Conservation (phyloP, 2,113 vertebrate genomes). For the Gobius niger region DNA sequence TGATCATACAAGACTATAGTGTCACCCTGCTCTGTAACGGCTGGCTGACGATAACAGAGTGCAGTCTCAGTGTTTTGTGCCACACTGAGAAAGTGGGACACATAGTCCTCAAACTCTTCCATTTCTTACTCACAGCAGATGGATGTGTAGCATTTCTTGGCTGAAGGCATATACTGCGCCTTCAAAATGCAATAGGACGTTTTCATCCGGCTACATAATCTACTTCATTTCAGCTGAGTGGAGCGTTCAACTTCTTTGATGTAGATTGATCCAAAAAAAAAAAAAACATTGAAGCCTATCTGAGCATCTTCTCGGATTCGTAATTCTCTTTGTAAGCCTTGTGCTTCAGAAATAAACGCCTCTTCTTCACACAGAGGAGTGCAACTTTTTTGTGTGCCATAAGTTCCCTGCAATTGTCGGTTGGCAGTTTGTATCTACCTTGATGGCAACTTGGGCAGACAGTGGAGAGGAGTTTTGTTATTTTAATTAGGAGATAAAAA, state of each 20-base stretch:
- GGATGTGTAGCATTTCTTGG: slow-evolving; percentile 65
- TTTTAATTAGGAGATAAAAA: slow-evolving; percentile 84
- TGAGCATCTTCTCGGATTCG: slow-evolving; percentile 31
- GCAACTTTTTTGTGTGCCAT: slow-evolving; percentile 70
- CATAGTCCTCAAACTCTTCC: slow-evolving; percentile 57
- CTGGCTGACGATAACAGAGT: slow-evolving; percentile 49
- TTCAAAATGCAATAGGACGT: slow-evolving; percentile 56
- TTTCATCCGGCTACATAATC: slow-evolving; percentile 57
- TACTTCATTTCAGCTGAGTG: slow-evolving; percentile 49
- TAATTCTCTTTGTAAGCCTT: slow-evolving; percentile 64
- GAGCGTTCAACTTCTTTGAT: slow-evolving; percentile 50
- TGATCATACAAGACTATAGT: slow-evolving; percentile 23
- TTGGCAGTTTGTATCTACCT: slow-evolving; percentile 76
- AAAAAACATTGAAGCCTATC: slow-evolving; percentile 56
- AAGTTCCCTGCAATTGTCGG: slow-evolving; percentile 58
- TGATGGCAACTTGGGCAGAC: slow-evolving; percentile 75
- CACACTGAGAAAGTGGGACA: slow-evolving; percentile 62
- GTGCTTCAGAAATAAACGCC: slow-evolving; percentile 51
- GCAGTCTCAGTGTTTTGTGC: slow-evolving; percentile 58
- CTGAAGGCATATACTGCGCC: slow-evolving; percentile 43
- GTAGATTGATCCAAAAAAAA: slow-evolving; percentile 53
- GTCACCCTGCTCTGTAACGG: slow-evolving; percentile 29
- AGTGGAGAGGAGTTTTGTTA: slow-evolving; percentile 78
- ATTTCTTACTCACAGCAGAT: slow-evolving; percentile 65
- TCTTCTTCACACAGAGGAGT: slow-evolving; percentile 40